Conservation (phyloP, 2,113 vertebrate genomes). For the Symphodus melops region DNA sequence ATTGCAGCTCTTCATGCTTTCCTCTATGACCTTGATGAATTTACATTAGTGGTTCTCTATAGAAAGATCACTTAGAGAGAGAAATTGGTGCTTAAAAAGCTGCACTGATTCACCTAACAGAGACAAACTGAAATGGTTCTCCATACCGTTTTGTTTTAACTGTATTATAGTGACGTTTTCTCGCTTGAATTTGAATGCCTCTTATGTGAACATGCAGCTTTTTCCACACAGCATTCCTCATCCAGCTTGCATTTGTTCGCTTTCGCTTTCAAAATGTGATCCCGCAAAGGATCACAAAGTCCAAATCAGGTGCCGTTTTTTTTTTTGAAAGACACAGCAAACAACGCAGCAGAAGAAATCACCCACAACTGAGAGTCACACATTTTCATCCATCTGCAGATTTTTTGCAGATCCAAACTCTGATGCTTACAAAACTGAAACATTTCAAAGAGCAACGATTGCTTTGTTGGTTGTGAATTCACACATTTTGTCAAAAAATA, state of each 20-base stretch:
- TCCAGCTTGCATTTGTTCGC: not conserved
- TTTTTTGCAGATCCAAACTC: conserved; percentile 25
- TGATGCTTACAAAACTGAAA: conserved; percentile 27
- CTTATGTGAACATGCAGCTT: too few species aligned
- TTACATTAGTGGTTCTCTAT: conserved; percentile 40
- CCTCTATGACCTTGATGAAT: conserved; percentile 44
- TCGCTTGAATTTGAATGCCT: not conserved
- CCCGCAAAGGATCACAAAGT: conserved; percentile 11
- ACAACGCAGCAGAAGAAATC: not conserved
- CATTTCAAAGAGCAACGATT: conserved; percentile 21
- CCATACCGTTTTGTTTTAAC: not conserved
- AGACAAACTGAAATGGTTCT: conserved; percentile 23
- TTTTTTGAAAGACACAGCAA: not conserved
- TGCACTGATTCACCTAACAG: conserved; percentile 22
- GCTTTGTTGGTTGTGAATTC: conserved; percentile 39
- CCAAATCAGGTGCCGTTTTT: not conserved
- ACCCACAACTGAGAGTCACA: not conserved
- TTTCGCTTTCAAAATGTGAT: conserved; percentile 18
- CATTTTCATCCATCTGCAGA: not conserved
- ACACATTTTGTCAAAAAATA: conserved; percentile 37
- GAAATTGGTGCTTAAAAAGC: conserved; percentile 44
- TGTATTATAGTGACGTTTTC: conserved; percentile 12
- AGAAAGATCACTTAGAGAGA: conserved; percentile 45
- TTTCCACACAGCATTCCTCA: too few species aligned
- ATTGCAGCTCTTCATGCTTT: conserved; percentile 44